Conservation (phyloP, 2,888 invertebrate species). For the Adelphocoris suturalis region DNA sequence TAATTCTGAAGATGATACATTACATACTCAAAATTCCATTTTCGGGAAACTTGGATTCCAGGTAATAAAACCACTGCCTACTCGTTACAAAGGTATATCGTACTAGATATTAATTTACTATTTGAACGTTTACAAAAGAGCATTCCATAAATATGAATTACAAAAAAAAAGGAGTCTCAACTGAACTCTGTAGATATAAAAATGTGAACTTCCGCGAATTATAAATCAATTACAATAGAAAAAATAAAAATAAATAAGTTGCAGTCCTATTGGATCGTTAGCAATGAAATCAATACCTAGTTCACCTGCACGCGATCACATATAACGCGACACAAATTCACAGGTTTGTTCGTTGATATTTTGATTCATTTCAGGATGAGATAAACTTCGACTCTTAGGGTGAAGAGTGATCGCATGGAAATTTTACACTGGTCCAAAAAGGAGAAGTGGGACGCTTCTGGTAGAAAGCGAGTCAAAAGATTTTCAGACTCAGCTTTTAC, state of each 20-base stretch:
- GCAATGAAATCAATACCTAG: background rate
- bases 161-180: background rate
- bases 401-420: background rate
- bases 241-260: background rate
- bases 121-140: too few species aligned
- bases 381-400: background rate
- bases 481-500: conserved; percentile 50
- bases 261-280: background rate
- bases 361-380: background rate
- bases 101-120: too few species aligned
- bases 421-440: background rate
- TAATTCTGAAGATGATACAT: too few species aligned
- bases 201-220: background rate
- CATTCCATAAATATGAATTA: too few species aligned
- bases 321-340: background rate
- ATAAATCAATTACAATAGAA: too few species aligned
- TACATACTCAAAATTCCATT: too few species aligned
- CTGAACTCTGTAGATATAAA: background rate
- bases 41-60: too few species aligned
- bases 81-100: too few species aligned
- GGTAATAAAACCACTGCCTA: too few species aligned
- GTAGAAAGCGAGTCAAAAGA: background rate
- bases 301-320: background rate
- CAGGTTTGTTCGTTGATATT: conserved; percentile 1
- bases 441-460: background rate